These are phyloP conservation scores for Ophion ventricosus DNA, from an alignment of 2,888 invertebrate species.

Conservation along the genomic window DNA sequence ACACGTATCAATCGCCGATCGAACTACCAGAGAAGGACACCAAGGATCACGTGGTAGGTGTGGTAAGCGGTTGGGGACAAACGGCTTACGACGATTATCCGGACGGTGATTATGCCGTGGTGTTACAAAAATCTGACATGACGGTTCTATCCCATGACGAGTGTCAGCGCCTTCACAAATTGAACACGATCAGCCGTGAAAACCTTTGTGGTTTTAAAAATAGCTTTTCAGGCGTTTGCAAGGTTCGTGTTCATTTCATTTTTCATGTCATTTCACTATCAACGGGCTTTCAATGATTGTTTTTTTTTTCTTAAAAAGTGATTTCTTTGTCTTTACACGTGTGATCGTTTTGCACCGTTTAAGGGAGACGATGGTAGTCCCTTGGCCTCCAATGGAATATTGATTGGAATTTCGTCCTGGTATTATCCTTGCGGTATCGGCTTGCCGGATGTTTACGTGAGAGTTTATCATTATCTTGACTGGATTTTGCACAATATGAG, in stretches of 20 bases:
- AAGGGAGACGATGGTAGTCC: constrained; percentile 72
- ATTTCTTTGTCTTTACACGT: background rate
- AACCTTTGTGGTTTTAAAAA: constrained; percentile 50
- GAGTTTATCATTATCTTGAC: constrained; percentile 40
- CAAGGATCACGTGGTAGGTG: constrained; percentile 7
- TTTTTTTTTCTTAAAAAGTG: background rate
- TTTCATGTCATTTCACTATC: background rate
- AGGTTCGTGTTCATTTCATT: constrained; percentile 25
- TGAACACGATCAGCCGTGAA: constrained; percentile 21
- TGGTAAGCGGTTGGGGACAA: constrained; percentile 59
- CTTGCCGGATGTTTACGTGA: constrained; percentile 66
- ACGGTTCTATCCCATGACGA: background rate
- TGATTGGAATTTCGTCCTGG: constrained; percentile 68
- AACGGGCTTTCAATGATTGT: background rate
- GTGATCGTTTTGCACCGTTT: background rate
- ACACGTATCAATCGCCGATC: constrained; percentile 62
- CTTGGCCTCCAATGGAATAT: constrained; percentile 53
- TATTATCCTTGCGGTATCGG: constrained; percentile 66
- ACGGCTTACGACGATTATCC: constrained; percentile 51
- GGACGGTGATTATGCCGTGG: constrained; percentile 27
- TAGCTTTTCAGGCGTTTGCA: constrained; percentile 44
- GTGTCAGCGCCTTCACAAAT: constrained; percentile 47
- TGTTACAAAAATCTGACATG: constrained; percentile 60
- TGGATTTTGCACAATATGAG: constrained; percentile 62
- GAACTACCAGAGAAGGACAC: constrained; percentile 39